Conservation (phyloP, 2,797 vertebrate genomes). For the Enoplosus armatus region DNA sequence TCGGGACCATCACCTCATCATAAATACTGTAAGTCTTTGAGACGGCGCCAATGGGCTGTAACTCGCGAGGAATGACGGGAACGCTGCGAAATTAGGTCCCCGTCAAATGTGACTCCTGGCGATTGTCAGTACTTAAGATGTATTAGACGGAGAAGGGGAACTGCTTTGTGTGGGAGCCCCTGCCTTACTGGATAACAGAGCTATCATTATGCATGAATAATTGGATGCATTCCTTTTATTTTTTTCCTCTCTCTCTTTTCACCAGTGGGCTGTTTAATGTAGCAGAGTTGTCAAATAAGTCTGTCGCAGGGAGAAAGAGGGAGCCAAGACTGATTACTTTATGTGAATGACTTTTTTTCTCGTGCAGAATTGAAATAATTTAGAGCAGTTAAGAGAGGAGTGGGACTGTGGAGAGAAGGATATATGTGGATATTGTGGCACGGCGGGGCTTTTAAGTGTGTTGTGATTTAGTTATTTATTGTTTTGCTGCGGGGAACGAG, state of each 20-base stretch:
- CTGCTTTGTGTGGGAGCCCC: slow-evolving; percentile 75
- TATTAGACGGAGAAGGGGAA: slow-evolving; percentile 72
- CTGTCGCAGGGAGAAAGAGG: slow-evolving; percentile 58
- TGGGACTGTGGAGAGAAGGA: slow-evolving; percentile 58
- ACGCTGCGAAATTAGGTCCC: slow-evolving; percentile 73
- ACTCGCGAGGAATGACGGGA: slow-evolving; percentile 77
- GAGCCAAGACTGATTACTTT: slow-evolving; percentile 75
- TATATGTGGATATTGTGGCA: slow-evolving; percentile 68
- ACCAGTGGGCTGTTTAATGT: slow-evolving; percentile 74
- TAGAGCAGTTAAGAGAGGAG: slow-evolving; percentile 67
- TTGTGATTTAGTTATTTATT: slow-evolving; percentile 82
- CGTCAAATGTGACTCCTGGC: slow-evolving; percentile 79
- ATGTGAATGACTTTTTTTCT: slow-evolving; percentile 67
- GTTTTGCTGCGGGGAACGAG: slow-evolving; percentile 70
- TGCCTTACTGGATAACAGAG: slow-evolving; percentile 70
- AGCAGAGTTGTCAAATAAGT: slow-evolving; percentile 75
- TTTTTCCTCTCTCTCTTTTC: slow-evolving; percentile 55
- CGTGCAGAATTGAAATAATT: slow-evolving; percentile 76
- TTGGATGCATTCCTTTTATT: slow-evolving; percentile 74
- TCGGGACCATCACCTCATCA: slow-evolving; percentile 48
- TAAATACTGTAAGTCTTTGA: slow-evolving; percentile 67
- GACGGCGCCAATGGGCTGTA: slow-evolving; percentile 65
- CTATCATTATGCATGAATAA: slow-evolving; percentile 83
- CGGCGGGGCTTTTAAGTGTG: slow-evolving; percentile 74
- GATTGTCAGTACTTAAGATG: slow-evolving; percentile 75